Conservation (phyloP, 2,888 invertebrate genomes). For the Cheilosia vernalis region DNA sequence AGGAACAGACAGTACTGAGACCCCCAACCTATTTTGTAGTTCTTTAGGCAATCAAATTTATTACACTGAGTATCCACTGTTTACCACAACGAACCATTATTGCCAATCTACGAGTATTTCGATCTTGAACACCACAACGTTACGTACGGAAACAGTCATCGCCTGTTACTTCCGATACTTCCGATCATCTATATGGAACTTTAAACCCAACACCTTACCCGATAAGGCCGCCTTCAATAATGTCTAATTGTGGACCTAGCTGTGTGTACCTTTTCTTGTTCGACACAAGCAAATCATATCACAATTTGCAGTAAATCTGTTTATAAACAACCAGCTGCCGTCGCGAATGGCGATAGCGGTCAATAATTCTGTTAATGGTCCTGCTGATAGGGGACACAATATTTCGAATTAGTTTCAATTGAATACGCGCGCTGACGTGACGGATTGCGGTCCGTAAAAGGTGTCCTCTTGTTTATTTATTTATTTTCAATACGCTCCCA, state of each 20-base stretch:
- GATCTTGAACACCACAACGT: not conserved
- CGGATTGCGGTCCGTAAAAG: constrained; percentile 16
- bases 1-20: too few relatives aligned
- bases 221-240: not conserved
- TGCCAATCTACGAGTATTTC: not conserved
- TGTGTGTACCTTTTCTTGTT: not conserved
- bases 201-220: constrained; percentile 4
- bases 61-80: not conserved
- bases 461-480: constrained; percentile 3
- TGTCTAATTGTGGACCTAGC: not conserved
- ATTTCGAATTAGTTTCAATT: constrained; percentile 58
- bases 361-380: constrained; percentile 20
- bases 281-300: not conserved
- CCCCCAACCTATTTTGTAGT: too few relatives aligned
- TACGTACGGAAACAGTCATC: not conserved
- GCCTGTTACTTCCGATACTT: not conserved
- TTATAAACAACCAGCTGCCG: constrained; percentile 59
- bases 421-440: constrained; percentile 35
- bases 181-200: not conserved
- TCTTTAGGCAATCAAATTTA: too few relatives aligned
- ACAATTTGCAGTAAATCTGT: constrained; percentile 54
- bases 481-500: not conserved
- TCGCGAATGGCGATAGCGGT: constrained; percentile 32
- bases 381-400: constrained; percentile 36
- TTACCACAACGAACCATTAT: not conserved